A percentile compares a stretch with the other conserved stretches of the same genome.
Evolutionary conservation across 1,140 invertebrate genomes (phyloP).

Genomic region (Eufriesea mexicana): DNA sequence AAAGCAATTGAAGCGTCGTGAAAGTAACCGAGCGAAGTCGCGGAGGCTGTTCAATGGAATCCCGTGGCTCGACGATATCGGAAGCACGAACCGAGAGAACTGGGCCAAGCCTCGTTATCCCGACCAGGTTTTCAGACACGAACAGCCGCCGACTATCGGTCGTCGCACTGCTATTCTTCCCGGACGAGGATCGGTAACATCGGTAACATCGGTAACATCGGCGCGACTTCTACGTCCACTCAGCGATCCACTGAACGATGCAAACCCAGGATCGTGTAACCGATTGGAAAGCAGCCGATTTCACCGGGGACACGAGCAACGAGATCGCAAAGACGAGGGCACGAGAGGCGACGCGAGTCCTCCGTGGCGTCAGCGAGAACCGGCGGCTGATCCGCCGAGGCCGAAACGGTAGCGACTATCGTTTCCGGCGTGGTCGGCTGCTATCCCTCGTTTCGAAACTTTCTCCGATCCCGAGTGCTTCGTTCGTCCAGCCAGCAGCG

Average conservation of each 20-base stretch:
- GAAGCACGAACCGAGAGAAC: constrained; percentile 4
- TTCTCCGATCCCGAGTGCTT: constrained; percentile 44
- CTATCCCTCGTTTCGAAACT: constrained; percentile 44
- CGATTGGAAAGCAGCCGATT: constrained; percentile 16
- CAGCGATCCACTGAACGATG: too few relatives aligned
- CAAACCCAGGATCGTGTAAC: too few relatives aligned
- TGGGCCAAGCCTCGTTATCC: constrained; percentile 10
- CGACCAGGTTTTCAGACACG: not conserved
- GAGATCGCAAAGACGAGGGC: not conserved
- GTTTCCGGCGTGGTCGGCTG: constrained; percentile 48
- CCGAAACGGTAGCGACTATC: not conserved
- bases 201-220: too few relatives aligned
- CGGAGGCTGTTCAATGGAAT: constrained; percentile 11
- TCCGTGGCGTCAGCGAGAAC: too few relatives aligned
- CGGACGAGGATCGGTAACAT: too few relatives aligned
- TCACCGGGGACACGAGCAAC: constrained; percentile 25
- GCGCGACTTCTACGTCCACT: too few relatives aligned
- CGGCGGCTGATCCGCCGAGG: too few relatives aligned
- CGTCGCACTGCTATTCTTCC: too few relatives aligned
- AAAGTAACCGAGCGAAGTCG: constrained; percentile 16
- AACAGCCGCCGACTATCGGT: too few relatives aligned
- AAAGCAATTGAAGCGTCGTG: constrained; percentile 30
- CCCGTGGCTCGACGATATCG: not conserved
- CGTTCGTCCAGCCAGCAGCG: not conserved
- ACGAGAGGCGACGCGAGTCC: too few relatives aligned